phyloP scores from a whole-genome alignment of 1,140 invertebrate genomes.

The Ctenoplectra terminalis region DNA sequence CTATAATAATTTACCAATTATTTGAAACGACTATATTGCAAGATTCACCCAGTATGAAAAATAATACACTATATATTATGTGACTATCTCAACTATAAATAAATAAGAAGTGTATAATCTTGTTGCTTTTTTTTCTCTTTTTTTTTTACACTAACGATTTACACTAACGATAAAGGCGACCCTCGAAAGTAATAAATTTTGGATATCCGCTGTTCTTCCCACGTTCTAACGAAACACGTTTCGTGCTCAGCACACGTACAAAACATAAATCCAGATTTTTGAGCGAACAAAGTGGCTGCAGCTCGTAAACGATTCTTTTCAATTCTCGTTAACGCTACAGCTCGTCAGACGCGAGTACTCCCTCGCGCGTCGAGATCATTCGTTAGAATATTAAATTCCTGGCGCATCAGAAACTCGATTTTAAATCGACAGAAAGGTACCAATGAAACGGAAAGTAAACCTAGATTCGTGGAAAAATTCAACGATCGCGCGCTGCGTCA shows the following conservation, averaged over 20 bases:
- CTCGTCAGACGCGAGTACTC: neutral
- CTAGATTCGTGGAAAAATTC: neutral
- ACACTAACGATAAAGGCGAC: neutral
- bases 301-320: constrained; percentile 28
- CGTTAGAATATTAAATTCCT: constrained; percentile 12
- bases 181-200: neutral
- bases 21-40: no score
- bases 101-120: neutral
- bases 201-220: neutral
- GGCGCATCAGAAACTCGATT: neutral
- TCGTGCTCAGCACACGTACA: neutral
- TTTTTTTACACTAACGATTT: no score
- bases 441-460: neutral
- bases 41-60: no score
- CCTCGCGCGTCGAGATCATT: neutral
- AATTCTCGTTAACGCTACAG: constrained; percentile 24
- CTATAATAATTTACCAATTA: no score
- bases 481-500: neutral
- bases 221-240: constrained; percentile 1
- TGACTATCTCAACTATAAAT: neutral
- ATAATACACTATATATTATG: neutral
- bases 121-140: no score
- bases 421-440: neutral
- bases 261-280: constrained; percentile 20
- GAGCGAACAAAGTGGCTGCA: neutral